Base-by-base conservation (phyloP, 1,140 invertebrate genomes). In the Ips nitidus region DNA sequence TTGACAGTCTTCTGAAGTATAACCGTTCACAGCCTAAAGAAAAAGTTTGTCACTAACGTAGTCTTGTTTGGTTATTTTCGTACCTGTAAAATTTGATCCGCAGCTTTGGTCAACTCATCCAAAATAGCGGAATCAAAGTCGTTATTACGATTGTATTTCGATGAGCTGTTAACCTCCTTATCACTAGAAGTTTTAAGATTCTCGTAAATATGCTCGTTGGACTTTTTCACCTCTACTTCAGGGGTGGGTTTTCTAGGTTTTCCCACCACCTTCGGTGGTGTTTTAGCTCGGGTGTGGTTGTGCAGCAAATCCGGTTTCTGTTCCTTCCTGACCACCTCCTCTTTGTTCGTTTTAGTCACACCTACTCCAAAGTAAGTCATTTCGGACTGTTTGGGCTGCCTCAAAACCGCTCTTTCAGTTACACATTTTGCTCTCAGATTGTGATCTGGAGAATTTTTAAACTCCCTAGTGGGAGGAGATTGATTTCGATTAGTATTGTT, bases 41-140 rank as follows among this genome's bases (percentile, higher is more conserved):
- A 45, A 5, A 45, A 45, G 43, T 45, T n/a, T 45, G 43, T 45
- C 4, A 45, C 8, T 45, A 8, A 45, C 22, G 8, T 45, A 5
- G 43, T 45, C 8, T 45, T 8, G 43, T 45, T 45, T 45, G 4
- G 52, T 5, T 53, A 0, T 1, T 57, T 50, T 41, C 43, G 40
- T 39, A 66, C 64, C 74, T 82, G 76, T 4, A 85, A 73, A 56
- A 85, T 84, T 76, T 84, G 79, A 76, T 84, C 83, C 4, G 84
- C 84, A 8, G 84, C 83, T 74, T 80, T 82, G 3, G 83, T 85
- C 53, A 85, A 73, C 71, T 84, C 83, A 55, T 84, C 83, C 55
- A 85, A 74, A 53, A 85, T 83, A 74, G 74, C 67, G 75, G 73
- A 75, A 70, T 79, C 77, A 52, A 80, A 80, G 52, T 79, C 73